phyloP scores from a whole-genome alignment of 2,797 vertebrate species.

The Lagodon rhomboides region DNA sequence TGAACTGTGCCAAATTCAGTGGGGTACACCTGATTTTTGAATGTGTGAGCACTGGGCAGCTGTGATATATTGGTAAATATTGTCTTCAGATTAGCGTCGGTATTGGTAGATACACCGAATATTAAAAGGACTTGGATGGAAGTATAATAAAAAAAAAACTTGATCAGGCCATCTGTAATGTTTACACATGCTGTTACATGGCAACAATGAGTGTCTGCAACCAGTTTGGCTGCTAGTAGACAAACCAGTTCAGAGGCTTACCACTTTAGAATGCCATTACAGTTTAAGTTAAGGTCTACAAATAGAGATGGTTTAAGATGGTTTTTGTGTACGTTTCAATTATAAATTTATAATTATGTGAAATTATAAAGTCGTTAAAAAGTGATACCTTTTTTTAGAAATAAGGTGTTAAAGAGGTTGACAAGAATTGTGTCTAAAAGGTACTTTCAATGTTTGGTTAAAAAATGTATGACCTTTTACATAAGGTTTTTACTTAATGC shows the following conservation, averaged over 20 bases:
- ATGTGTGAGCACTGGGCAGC: not conserved
- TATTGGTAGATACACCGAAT: not conserved
- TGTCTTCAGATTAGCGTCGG: not conserved
- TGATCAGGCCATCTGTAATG: not conserved
- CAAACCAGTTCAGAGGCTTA: not conserved
- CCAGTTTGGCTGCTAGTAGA: not conserved
- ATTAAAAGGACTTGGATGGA: not conserved
- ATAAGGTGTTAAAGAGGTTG: too few species aligned
- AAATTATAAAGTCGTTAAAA: too few species aligned
- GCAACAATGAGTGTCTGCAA: not conserved
- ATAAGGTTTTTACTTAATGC: too few species aligned
- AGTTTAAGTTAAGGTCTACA: not conserved
- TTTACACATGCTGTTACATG: not conserved
- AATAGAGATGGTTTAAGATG: not conserved
- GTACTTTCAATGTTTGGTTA: too few species aligned
- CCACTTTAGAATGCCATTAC: not conserved
- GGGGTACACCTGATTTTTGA: not conserved
- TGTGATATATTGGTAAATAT: not conserved
- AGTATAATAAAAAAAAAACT: not conserved
- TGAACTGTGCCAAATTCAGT: not conserved
- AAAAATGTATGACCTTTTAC: too few species aligned
- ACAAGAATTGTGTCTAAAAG: too few species aligned
- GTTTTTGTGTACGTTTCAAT: too few species aligned
- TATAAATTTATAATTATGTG: too few species aligned
- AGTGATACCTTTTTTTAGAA: too few species aligned